These are phyloP conservation scores for Ceratothoa steindachneri DNA, from an alignment of 2,888 invertebrate genomes.

Conservation along the genomic window DNA sequence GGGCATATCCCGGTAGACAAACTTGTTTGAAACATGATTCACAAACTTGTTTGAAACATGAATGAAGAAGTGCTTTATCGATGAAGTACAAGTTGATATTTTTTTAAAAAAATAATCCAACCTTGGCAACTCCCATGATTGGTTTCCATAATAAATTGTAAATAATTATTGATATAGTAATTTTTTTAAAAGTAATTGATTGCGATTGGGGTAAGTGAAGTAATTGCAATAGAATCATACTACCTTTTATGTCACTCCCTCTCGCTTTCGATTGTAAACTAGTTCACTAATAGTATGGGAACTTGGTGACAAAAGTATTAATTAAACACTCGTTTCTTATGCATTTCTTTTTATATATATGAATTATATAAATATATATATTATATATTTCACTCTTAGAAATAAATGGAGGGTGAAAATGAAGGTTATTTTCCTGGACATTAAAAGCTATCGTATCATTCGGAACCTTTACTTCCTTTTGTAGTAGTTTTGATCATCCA, in stretches of 20 bases:
- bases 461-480: too few relatives aligned
- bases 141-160: not conserved
- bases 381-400: constrained; percentile 12
- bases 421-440: too few relatives aligned
- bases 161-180: not conserved
- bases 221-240: not conserved
- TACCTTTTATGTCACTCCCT: not conserved
- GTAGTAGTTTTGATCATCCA: too few relatives aligned
- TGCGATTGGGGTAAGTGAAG: not conserved
- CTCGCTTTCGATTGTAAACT: constrained; percentile 30
- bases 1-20: not conserved
- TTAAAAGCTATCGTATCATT: too few relatives aligned
- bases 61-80: constrained; percentile 5
- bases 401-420: constrained; percentile 6
- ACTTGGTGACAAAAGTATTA: constrained; percentile 32
- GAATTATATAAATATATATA: constrained; percentile 6
- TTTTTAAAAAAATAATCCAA: not conserved
- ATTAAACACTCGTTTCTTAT: constrained; percentile 13
- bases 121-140: not conserved
- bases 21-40: not conserved
- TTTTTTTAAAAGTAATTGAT: not conserved
- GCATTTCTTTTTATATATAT: constrained; percentile 10
- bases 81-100: constrained; percentile 5
- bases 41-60: too few relatives aligned
- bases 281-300: constrained; percentile 46